phyloP scores from a whole-genome alignment of 1,140 invertebrate genomes.

The Drosophila nebulosa region DNA sequence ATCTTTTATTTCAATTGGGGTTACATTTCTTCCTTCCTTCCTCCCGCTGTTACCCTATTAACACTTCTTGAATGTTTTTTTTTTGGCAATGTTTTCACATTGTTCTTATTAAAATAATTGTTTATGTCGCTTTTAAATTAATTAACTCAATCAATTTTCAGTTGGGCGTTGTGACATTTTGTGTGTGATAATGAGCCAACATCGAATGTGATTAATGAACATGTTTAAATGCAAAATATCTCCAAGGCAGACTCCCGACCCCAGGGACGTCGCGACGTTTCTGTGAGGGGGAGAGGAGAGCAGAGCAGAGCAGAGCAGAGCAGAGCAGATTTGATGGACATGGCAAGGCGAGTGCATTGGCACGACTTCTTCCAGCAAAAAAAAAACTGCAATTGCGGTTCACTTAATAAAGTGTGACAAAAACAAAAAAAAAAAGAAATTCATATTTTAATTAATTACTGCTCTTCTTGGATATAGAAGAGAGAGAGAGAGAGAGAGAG shows the following conservation, averaged over 20 bases:
- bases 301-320: too few species aligned
- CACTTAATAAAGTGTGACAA: constrained; percentile 40
- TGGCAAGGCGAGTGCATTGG: constrained; percentile 27
- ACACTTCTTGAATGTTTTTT: constrained; percentile 2
- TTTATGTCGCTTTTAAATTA: constrained; percentile 25
- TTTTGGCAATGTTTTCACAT: constrained; percentile 22
- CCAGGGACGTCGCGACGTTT: too few species aligned
- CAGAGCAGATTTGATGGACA: constrained; percentile 35
- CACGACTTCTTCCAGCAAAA: constrained; percentile 24
- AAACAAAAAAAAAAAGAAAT: constrained; percentile 28
- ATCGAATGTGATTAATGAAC: constrained; percentile 66
- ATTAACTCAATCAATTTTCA: constrained; percentile 68
- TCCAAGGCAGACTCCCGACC: constrained; percentile 19
- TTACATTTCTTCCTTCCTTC: too few species aligned
- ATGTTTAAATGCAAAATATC: constrained; percentile 43
- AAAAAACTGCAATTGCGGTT: constrained; percentile 16
- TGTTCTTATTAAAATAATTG: constrained; percentile 21
- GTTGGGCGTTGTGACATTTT: constrained; percentile 63
- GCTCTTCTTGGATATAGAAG: constrained; percentile 27
- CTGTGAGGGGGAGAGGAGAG: background rate
- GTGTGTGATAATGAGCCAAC: constrained; percentile 60
- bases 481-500: background rate
- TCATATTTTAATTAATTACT: constrained; percentile 64
- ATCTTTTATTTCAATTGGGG: background rate
- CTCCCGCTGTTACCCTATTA: background rate